Base-by-base conservation (phyloP, 2,797 vertebrate species). In the Diceros bicornis region DNA sequence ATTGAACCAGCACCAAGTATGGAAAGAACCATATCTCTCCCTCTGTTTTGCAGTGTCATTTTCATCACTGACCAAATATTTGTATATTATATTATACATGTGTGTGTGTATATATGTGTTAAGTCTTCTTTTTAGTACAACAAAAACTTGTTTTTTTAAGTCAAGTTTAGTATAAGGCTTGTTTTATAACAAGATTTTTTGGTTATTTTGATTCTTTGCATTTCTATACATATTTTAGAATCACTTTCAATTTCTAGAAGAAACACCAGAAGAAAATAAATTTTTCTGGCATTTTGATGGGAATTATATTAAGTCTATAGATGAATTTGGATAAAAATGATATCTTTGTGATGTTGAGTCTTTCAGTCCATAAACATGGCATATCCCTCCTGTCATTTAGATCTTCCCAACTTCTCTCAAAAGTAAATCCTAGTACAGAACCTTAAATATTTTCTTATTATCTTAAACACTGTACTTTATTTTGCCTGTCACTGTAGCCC, bases 231-330 rank as follows among this genome's bases (percentile, higher is more conserved):
- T 59, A 72, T 79, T 91, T 88, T 61, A 72, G 4, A 79, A 94
- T 87, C 12, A 52, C 37, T 94, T 92, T 50, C 16, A 32, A 75
- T 87, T 82, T 91, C 57, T 85, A 93, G 37, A 71, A 82, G 9
- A 84, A 85, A 72, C 6, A 66, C 18, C 20, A n/a, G 4, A 94
- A 84, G 29, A 47, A 78, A 74, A 47, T 32, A 47, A 16, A 37
- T 41, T 47, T 71, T 88, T 55, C 14, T n/a, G 13, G 17, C 16
- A 64, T 83, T 91, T 91, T 50, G 1, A 20, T 83, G 83, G 50
- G 6, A 13, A 61, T 34, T 92, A 66, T 27, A 74, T 79, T 89
- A 66, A 74, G 57, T 78, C 1, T 78, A 64, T 29, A 61, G 16
- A 66, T 44, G 25, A 72, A 78, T 83, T 89, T 92, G 21, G 12